These are phyloP conservation scores for Anomalospiza imberbis DNA, from an alignment of 2,797 vertebrate genomes.

Conservation along the genomic window DNA sequence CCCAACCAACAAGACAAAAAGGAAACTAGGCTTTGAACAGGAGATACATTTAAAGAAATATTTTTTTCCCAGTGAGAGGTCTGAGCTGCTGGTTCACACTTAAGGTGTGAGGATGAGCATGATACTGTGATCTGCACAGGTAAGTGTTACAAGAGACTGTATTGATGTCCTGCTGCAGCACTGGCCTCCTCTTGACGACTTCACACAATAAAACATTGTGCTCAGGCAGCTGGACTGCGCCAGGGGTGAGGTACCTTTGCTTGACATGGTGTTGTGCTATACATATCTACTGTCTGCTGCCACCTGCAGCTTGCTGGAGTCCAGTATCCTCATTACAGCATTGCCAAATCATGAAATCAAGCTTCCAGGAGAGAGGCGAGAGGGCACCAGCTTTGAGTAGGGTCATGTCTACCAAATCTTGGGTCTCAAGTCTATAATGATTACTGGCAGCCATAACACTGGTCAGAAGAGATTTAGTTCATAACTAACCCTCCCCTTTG, in stretches of 20 bases:
- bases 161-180: neutral
- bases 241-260: neutral
- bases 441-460: neutral
- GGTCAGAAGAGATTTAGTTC: neutral
- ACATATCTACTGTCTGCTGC: neutral
- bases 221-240: neutral
- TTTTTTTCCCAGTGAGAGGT: neutral
- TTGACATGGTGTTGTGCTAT: neutral
- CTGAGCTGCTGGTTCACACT: neutral
- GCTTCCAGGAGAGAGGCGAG: neutral
- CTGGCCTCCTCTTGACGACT: neutral
- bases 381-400: neutral
- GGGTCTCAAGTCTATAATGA: neutral
- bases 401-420: neutral
- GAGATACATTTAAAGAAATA: neutral
- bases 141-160: neutral
- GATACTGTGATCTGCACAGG: fast-evolving
- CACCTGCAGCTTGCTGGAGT: neutral
- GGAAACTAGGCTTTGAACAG: neutral
- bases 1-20: neutral
- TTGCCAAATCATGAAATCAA: neutral
- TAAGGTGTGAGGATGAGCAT: neutral
- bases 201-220: neutral
- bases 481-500: neutral
- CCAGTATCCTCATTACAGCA: neutral